Evolutionary conservation across 2,113 vertebrate species (phyloP).

Genomic region (Columba janthina): DNA sequence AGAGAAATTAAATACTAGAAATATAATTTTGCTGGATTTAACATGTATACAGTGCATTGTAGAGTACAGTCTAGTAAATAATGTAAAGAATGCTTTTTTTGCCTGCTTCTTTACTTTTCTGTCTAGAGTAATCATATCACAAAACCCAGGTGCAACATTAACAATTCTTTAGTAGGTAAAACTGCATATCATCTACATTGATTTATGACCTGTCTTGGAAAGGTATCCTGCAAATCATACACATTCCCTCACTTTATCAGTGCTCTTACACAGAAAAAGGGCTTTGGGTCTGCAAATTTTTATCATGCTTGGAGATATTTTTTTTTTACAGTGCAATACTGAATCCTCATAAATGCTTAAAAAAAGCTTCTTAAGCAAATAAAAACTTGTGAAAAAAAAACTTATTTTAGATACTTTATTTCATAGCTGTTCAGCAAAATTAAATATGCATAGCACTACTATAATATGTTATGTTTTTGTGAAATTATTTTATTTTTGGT

Average conservation of each 20-base stretch:
- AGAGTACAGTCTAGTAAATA: neutral
- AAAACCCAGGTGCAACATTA: slow-evolving; percentile 2
- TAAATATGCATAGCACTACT: neutral
- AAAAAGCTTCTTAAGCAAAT: neutral
- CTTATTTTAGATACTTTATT: neutral
- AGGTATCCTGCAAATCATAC: neutral
- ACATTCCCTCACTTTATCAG: neutral
- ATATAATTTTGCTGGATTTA: neutral
- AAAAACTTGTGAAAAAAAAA: neutral
- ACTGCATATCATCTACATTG: neutral
- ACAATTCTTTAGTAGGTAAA: neutral
- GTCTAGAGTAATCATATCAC: neutral
- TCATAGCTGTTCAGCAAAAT: neutral
- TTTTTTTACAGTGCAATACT: neutral
- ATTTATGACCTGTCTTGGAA: neutral
- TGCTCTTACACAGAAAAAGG: neutral
- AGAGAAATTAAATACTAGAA: neutral
- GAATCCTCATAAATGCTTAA: neutral
- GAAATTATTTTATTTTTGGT: neutral
- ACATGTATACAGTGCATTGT: neutral
- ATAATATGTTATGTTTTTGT: neutral
- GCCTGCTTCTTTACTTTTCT: neutral
- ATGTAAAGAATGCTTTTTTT: neutral
- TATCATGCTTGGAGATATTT: neutral
- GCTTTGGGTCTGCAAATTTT: neutral